A percentile compares a stretch with the other conserved stretches of the same genome.
These are phyloP conservation scores for Lapara coniferarum DNA, from an alignment of 2,888 invertebrate species.

Conservation along the genomic window DNA sequence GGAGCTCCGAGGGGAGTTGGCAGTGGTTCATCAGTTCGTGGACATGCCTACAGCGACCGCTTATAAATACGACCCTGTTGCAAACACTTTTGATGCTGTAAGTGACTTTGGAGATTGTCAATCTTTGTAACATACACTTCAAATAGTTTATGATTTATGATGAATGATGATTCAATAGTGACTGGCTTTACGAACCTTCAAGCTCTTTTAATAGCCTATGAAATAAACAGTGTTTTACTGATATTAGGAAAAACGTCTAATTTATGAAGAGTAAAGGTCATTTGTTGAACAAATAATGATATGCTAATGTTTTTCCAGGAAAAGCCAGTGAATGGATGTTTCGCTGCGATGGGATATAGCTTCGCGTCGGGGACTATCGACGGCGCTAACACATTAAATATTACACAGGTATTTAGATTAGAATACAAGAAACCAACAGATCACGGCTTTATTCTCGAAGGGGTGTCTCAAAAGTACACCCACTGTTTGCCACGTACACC, in stretches of 20 bases:
- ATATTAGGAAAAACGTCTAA: no score
- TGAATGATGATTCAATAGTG: no score
- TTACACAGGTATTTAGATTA: constrained; percentile 79
- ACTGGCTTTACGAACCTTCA: no score
- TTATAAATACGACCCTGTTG: constrained; percentile 63
- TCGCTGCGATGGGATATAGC: constrained; percentile 92
- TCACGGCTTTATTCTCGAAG: no score
- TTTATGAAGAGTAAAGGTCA: no score
- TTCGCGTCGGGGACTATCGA: constrained; percentile 93
- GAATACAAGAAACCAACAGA: not conserved
- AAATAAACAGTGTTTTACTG: no score
- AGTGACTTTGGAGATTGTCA: constrained; percentile 36
- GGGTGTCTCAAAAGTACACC: no score
- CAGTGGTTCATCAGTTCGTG: constrained; percentile 88
- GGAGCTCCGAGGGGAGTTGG: constrained; percentile 86
- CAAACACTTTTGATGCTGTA: constrained; percentile 62
- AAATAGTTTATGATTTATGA: not conserved
- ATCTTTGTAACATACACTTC: no score
- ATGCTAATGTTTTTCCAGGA: constrained; percentile 45
- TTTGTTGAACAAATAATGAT: not conserved
- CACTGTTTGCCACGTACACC: no score
- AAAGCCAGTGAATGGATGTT: constrained; percentile 86
- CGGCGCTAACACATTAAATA: constrained; percentile 89
- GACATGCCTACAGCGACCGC: constrained; percentile 87
- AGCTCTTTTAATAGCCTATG: no score